A percentile compares a stretch with the other conserved stretches of the same genome.
Evolutionary conservation across 2,113 vertebrate genomes (phyloP).

Genomic region (Phasianus colchicus): DNA sequence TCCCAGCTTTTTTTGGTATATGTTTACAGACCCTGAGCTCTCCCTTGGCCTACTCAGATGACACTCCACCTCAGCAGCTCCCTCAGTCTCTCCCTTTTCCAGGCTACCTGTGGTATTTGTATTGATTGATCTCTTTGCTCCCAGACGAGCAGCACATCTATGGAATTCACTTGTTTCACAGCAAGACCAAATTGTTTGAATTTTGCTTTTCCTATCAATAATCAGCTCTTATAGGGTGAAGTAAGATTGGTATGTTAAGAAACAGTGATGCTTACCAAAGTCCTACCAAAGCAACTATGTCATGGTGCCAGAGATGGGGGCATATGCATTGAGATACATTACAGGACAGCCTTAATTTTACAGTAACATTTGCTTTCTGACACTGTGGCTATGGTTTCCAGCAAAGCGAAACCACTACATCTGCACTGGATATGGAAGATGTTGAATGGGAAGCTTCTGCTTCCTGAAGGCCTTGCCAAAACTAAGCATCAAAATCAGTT

Average conservation of each 20-base stretch:
- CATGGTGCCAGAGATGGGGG: neutral
- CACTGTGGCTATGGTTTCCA: neutral
- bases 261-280: neutral
- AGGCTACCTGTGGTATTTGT: conserved; percentile 52
- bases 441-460: neutral
- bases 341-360: neutral
- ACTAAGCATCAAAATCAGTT: neutral
- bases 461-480: neutral
- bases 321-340: neutral
- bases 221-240: neutral
- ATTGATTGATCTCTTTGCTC: conserved; percentile 34
- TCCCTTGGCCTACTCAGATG: conserved; percentile 16
- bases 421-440: neutral
- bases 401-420: neutral
- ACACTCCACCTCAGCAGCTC: conserved; percentile 22
- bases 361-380: neutral
- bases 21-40: neutral
- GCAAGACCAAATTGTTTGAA: neutral
- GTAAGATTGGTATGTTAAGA: neutral
- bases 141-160: conserved; percentile 11
- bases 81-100: conserved; percentile 19
- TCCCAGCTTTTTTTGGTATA: neutral
- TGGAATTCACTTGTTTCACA: neutral
- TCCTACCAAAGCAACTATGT: neutral
- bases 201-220: neutral